Conservation (phyloP, 2,797 vertebrate genomes). For the Coracias cyanogaster region DNA sequence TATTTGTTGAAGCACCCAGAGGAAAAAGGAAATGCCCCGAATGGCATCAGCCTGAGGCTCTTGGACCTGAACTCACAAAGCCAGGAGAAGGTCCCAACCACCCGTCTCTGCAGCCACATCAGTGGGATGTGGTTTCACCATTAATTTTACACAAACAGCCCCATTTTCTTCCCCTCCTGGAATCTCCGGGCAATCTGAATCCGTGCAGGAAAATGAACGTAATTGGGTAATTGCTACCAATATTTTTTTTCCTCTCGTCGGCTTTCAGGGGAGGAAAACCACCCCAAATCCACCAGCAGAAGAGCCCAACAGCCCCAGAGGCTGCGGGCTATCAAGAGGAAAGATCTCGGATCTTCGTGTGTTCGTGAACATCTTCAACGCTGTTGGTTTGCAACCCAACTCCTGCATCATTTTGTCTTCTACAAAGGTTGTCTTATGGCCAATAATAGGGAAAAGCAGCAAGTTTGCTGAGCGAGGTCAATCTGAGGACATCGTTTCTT, state of each 20-base stretch:
- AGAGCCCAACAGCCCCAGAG: not conserved
- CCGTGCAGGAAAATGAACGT: rapidly evolving
- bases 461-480: not conserved
- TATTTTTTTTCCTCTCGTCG: not conserved
- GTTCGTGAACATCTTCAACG: rapidly evolving
- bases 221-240: rapidly evolving
- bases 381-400: rapidly evolving
- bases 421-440: rapidly evolving
- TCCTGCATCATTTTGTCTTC: rapidly evolving
- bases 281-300: not conserved
- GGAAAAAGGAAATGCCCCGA: not conserved
- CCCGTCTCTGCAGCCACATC: rapidly evolving
- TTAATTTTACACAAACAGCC: not conserved
- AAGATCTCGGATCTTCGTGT: rapidly evolving
- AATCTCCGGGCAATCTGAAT: not conserved
- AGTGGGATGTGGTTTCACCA: rapidly evolving
- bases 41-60: rapidly evolving
- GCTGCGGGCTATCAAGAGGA: rapidly evolving
- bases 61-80: rapidly evolving
- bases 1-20: not conserved
- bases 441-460: rapidly evolving
- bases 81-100: not conserved
- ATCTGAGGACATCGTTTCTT: rapidly evolving
- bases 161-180: not conserved
- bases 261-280: not conserved